phyloP scores from a whole-genome alignment of 2,113 vertebrate genomes.

The Calidris pugnax region DNA sequence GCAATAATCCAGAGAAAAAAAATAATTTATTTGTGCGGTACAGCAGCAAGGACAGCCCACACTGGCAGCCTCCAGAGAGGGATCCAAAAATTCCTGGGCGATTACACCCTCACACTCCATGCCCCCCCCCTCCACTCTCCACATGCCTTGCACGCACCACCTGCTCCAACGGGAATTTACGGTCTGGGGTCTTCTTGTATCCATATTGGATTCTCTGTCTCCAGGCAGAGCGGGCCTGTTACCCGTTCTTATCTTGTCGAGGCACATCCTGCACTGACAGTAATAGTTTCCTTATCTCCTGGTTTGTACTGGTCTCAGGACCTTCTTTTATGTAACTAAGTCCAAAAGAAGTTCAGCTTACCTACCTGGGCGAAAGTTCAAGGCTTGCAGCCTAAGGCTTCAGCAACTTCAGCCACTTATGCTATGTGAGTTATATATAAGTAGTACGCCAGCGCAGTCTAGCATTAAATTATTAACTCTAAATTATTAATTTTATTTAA shows the following conservation, averaged over 20 bases:
- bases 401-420: not conserved
- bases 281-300: not conserved
- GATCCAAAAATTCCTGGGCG: not conserved
- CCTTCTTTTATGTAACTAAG: not conserved
- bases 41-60: not conserved
- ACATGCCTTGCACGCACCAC: not conserved
- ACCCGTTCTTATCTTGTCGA: not conserved
- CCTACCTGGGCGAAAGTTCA: not conserved
- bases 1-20: not conserved
- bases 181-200: not conserved
- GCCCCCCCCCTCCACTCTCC: not conserved
- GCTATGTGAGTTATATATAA: not conserved
- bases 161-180: not conserved
- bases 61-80: not conserved
- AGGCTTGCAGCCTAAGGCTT: not conserved
- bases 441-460: not conserved
- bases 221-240: not conserved
- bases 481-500: not conserved
- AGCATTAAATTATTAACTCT: not conserved
- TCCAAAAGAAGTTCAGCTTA: not conserved
- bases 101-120: not conserved
- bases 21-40: not conserved
- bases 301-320: not conserved
- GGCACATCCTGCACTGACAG: not conserved
- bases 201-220: not conserved